These are phyloP conservation scores for Scrobipalpa atriplicella DNA, from an alignment of 2,888 invertebrate species.

Conservation along the genomic window DNA sequence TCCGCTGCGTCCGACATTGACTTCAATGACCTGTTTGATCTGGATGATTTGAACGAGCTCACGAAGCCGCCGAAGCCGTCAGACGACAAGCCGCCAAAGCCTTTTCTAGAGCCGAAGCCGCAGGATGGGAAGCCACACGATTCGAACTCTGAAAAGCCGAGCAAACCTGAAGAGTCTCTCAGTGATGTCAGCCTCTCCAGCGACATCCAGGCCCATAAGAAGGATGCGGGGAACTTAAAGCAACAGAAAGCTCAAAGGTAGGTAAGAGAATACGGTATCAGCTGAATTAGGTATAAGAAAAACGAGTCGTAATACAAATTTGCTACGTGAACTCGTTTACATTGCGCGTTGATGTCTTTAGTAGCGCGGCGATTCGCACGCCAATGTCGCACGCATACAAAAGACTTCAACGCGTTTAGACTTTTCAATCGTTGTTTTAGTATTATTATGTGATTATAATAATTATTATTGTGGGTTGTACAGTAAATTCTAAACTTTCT, in stretches of 20 bases:
- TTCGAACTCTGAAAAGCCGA: conserved; percentile 41
- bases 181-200: conserved; percentile 56
- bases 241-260: conserved; percentile 73
- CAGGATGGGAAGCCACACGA: conserved; percentile 38
- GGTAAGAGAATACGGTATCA: conserved; percentile 20
- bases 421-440: neutral
- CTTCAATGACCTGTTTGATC: conserved; percentile 62
- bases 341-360: conserved; percentile 22
- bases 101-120: conserved; percentile 40
- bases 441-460: too few species aligned
- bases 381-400: neutral
- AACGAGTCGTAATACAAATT: too few species aligned
- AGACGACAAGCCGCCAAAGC: conserved; percentile 44
- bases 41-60: conserved; percentile 55
- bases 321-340: neutral
- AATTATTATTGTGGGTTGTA: too few species aligned
- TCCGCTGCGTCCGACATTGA: conserved; percentile 79
- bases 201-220: conserved; percentile 60
- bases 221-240: conserved; percentile 58
- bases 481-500: too few species aligned
- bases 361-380: neutral
- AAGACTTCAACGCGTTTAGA: conserved; percentile 10
- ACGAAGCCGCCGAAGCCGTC: conserved; percentile 42
- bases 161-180: conserved; percentile 42
- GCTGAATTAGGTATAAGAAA: too few species aligned